Evolutionary conservation across 2,797 vertebrate genomes (phyloP), one percentile per base, ranked within the genome.

Genomic region (Coracias cyanogaster): DNA sequence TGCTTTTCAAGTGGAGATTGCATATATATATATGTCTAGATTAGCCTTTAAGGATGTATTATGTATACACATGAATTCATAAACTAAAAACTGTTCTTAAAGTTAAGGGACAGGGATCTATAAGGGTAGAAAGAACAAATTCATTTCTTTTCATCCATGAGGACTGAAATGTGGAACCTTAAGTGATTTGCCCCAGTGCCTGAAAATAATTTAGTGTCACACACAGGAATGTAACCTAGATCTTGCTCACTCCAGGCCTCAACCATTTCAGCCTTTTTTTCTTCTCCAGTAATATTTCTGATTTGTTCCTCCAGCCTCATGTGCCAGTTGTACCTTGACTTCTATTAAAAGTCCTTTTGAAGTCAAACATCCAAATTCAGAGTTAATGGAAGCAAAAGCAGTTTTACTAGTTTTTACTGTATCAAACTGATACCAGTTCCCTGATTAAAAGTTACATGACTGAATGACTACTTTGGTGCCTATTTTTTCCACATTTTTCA

Each of bases 401-500:
- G 33, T 89, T 94, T 82, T 72, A 24, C 43, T 60, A 28, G 4
- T 3, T 90, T 90, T 72, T 33, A 25, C 62, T 76, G 39, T 33
- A 76, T 58, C 82, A 43, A 91, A 73, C 17, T 55, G 67, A 48
- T 72, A 76, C 7, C 29, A 39, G 24, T n/a, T 84, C 46, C 7
- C 15, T 25, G 24, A 85, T 73, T 72, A 85, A 85, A 89, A 89
- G 60, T 80, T 77, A 24, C 19, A 26, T 0, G 5, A 60, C 14
- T 62, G 78, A 86, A 66, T 58, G 83, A 62, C 78, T 29, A 55
- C 35, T 83, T 78, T 41, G 10, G 15, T 82, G 20, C n/a, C 26
- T 61, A 41, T 52, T 90, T 92, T 76, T 89, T 74, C 43, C 43
- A 60, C 26, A 69, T 43, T 89, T 90, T 89, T 86, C 39, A 79